Evolutionary conservation across 2,888 invertebrate species (phyloP), one percentile per base, ranked within the genome.

Genomic region (Nudaria mundana): DNA sequence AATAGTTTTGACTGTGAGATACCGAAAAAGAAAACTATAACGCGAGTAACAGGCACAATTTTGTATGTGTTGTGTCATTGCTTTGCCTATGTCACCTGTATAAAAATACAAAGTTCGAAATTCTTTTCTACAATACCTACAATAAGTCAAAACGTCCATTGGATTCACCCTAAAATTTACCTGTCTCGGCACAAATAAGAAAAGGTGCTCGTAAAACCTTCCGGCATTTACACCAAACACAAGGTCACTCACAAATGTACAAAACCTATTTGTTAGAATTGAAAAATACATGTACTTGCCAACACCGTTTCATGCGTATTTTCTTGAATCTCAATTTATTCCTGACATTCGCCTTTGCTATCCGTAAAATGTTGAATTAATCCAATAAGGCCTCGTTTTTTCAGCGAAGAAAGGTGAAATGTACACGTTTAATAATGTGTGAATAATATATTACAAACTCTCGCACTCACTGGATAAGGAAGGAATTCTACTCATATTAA

Each of bases 91-190:
- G 15, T 25, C 39, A 42, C 31, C 37, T 48, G 18, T 10, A 40
- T 44, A 49, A 48, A 52, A 49, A 54, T 40, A 47, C 42, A 40
- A 55, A 52, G 43, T 53, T 62, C 47, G 53, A 55, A 65, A 65
- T 53, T 57, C 63, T 58, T 55, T 62, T 66, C 66, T 67, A 73
- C 66, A 60, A 66, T 64, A 68, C n/a, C n/a, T n/a, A n/a, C 70
- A 71, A 72, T 76, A 76, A 75, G 70, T 73, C 70, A 77, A 70
- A 71, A 76, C 56, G 69, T 71, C 72, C 71, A 71, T 76, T 74
- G 72, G 72, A 69, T 74, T 72, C 70, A 60, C 61, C 63, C n/a
- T 52, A 66, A 71, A 79, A 75, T 73, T 71, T 74, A 76, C 76
- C 73, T 74, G 74, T 71, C 63, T 62, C 63, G 53, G 61, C 64